These are phyloP conservation scores for Callipepla squamata DNA, from an alignment of 2,113 vertebrate genomes.

Conservation along the genomic window DNA sequence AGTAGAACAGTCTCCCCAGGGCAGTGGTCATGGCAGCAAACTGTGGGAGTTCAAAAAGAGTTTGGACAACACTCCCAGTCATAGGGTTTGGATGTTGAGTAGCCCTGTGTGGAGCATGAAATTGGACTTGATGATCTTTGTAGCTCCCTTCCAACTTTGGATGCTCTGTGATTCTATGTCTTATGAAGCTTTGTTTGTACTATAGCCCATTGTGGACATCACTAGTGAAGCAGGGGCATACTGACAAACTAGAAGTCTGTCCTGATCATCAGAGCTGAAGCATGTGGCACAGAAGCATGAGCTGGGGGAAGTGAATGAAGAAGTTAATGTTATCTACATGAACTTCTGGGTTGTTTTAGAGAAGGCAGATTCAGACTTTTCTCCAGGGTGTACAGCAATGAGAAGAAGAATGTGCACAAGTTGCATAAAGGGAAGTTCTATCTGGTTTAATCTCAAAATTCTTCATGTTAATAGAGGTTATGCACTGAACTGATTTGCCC, in stretches of 20 bases:
- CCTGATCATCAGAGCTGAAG: not conserved
- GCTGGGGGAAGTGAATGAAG: not conserved
- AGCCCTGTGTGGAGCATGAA: too few species aligned
- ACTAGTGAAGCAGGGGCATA: not conserved
- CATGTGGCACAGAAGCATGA: not conserved
- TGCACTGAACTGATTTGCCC: fast-evolving
- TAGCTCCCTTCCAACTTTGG: too few species aligned
- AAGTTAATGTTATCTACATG: not conserved
- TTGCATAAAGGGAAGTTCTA: not conserved
- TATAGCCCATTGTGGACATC: not conserved
- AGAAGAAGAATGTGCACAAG: not conserved
- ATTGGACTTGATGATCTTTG: too few species aligned
- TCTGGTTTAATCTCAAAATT: not conserved
- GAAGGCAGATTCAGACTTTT: not conserved
- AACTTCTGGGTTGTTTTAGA: not conserved
- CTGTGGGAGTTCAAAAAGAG: too few species aligned
- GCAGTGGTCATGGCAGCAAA: too few species aligned
- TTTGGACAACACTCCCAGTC: too few species aligned
- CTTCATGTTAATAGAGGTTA: not conserved
- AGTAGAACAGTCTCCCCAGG: too few species aligned
- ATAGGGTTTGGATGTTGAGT: too few species aligned
- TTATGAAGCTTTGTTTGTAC: not conserved
- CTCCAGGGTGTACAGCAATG: not conserved
- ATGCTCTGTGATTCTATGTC: not conserved
- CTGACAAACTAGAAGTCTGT: not conserved